Percentiles rank a stretch among this genome's conserved stretches.
These are phyloP conservation scores for Siniperca chuatsi DNA, from an alignment of 2,113 vertebrate genomes.

Conservation along the genomic window DNA sequence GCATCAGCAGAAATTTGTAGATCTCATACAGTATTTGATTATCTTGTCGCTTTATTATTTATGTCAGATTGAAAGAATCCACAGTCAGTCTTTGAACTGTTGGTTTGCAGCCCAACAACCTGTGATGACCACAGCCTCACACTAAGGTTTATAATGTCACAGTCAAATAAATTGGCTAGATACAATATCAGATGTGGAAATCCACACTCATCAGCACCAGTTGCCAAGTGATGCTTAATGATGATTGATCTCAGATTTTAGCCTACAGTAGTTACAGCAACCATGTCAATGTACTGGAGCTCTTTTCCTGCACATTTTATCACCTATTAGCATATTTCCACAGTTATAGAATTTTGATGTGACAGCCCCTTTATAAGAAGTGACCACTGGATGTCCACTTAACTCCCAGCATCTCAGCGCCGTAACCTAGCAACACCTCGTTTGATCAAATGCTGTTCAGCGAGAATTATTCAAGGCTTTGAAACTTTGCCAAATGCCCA, in stretches of 20 bases:
- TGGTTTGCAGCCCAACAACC: not conserved
- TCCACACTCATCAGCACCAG: not conserved
- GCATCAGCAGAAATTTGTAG: no score
- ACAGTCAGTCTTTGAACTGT: not conserved
- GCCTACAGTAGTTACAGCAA: not conserved
- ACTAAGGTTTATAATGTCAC: not conserved
- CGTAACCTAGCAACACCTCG: slow-evolving; percentile 36
- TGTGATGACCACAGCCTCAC: not conserved
- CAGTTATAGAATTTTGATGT: slow-evolving; percentile 4
- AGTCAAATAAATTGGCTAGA: not conserved
- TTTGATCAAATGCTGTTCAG: not conserved
- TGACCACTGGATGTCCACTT: slow-evolving; percentile 35
- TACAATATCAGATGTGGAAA: not conserved
- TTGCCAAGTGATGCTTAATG: not conserved
- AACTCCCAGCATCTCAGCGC: slow-evolving; percentile 3
- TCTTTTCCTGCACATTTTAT: not conserved
- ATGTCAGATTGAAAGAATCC: not conserved
- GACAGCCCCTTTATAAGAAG: slow-evolving; percentile 11
- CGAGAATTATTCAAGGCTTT: not conserved
- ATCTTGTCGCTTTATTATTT: not conserved
- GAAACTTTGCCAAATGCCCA: slow-evolving; percentile 36
- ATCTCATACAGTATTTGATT: not conserved
- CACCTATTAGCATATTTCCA: slow-evolving; percentile 13
- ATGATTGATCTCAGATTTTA: not conserved
- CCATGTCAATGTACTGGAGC: not conserved